Percentiles rank a stretch among this genome's conserved stretches.
These are phyloP conservation scores for Athripsodes cinereus DNA, from an alignment of 2,888 invertebrate genomes.

Conservation along the genomic window DNA sequence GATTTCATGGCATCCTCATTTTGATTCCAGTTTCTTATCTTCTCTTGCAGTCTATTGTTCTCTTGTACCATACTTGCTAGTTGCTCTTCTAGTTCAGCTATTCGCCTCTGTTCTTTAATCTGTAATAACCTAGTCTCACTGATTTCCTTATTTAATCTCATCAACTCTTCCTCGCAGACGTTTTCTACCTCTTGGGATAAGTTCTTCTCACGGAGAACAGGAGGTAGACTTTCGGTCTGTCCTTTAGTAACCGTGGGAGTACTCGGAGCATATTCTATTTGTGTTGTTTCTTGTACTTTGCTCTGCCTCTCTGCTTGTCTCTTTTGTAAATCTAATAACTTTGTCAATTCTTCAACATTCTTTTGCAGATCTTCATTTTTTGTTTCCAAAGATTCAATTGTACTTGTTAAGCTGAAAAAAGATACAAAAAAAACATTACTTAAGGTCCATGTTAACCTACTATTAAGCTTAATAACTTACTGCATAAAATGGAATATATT, in stretches of 20 bases:
- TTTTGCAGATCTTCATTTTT: conserved; percentile 80
- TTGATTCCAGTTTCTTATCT: conserved; percentile 57
- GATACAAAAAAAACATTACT: no score
- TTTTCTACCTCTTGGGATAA: conserved; percentile 18
- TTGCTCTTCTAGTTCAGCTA: conserved; percentile 72
- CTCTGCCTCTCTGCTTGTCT: conserved; percentile 52
- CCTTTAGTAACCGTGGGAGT: conserved; percentile 24
- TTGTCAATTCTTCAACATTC: conserved; percentile 68
- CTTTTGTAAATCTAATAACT: conserved; percentile 54
- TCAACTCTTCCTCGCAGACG: conserved; percentile 35
- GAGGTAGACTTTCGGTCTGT: conserved; percentile 19
- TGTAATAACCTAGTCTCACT: conserved; percentile 63
- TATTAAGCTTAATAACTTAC: no score
- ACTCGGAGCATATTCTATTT: conserved; percentile 42
- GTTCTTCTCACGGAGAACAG: conserved; percentile 18
- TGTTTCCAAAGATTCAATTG: conserved; percentile 72
- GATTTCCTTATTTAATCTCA: conserved; percentile 61
- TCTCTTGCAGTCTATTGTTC: conserved; percentile 64
- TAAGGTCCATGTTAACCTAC: no score
- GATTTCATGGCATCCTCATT: conserved; percentile 72
- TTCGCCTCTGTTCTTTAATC: conserved; percentile 64
- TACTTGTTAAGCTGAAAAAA: conserved; percentile 57
- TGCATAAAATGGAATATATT: no score
- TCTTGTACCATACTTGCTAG: conserved; percentile 64
- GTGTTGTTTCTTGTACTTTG: conserved; percentile 38